These are phyloP conservation scores for Papilio machaon DNA, from an alignment of 1,140 invertebrate genomes.

Conservation along the genomic window DNA sequence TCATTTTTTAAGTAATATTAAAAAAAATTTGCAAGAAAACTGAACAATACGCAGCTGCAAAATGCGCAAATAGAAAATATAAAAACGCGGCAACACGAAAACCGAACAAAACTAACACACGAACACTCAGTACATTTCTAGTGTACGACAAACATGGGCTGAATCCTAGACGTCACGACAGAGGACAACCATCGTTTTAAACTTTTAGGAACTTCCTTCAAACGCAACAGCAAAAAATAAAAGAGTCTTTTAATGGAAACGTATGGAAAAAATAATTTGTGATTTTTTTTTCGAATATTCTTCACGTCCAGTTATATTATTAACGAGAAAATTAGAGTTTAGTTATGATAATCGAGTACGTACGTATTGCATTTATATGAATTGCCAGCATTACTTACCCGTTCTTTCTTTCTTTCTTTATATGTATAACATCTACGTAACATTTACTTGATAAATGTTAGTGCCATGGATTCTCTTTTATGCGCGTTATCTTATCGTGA, in stretches of 20 bases:
- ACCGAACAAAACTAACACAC: slow-evolving; percentile 4
- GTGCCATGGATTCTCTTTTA: too few relatives aligned
- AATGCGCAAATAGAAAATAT: background rate
- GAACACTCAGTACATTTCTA: background rate
- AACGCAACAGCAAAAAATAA: too few relatives aligned
- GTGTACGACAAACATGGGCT: background rate
- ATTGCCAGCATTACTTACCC: too few relatives aligned
- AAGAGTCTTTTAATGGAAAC: background rate
- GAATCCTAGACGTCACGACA: background rate
- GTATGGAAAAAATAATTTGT: background rate
- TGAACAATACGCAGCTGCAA: background rate
- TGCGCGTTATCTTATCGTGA: background rate
- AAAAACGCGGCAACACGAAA: background rate
- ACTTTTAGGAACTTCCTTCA: background rate
- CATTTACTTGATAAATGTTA: too few relatives aligned
- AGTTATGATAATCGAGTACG: too few relatives aligned
- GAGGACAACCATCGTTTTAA: background rate
- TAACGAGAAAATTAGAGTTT: too few relatives aligned
- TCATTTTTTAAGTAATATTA: background rate
- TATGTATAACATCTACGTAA: too few relatives aligned
- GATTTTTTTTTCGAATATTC: background rate
- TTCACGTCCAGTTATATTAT: background rate
- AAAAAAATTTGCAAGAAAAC: background rate
- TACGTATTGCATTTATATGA: too few relatives aligned
- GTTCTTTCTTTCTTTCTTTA: too few relatives aligned